phyloP scores from a whole-genome alignment of 2,888 invertebrate genomes.

The Resseliella maxima region DNA sequence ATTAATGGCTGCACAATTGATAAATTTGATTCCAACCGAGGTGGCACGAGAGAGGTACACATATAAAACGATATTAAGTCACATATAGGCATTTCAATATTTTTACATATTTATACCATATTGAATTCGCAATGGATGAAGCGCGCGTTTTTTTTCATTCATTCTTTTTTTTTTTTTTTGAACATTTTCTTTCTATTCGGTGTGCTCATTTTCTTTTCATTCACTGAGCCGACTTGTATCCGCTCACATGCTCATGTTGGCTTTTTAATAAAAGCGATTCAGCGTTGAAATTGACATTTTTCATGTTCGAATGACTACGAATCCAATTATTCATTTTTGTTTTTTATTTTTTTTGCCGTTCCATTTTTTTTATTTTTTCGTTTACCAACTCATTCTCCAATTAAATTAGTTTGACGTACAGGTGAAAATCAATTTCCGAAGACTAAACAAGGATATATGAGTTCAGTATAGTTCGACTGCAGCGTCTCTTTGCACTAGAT shows the following conservation, averaged over 20 bases:
- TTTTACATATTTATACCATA: neutral
- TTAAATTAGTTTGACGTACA: neutral
- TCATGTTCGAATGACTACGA: neutral
- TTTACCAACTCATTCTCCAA: neutral
- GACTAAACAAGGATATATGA: neutral
- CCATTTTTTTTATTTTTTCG: too few species aligned
- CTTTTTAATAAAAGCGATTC: too few species aligned
- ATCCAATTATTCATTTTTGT: slow-evolving; percentile 31
- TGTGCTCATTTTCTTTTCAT: too few species aligned
- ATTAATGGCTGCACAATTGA: slow-evolving; percentile 81
- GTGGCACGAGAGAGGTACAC: slow-evolving; percentile 81
- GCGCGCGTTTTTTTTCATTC: neutral
- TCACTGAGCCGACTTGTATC: too few species aligned
- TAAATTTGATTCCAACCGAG: slow-evolving; percentile 83
- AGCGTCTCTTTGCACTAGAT: neutral
- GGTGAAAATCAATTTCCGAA: slow-evolving; percentile 21
- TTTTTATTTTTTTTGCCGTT: neutral
- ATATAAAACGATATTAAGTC: neutral
- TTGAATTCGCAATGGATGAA: slow-evolving; percentile 13
- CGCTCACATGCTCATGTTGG: too few species aligned
- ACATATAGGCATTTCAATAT: neutral
- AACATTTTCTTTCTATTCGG: neutral
- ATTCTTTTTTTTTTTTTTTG: neutral
- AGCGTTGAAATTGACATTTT: neutral
- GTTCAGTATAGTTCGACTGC: neutral